Base-by-base conservation (phyloP, 1,140 invertebrate species). In the Paracyclopina nana region DNA sequence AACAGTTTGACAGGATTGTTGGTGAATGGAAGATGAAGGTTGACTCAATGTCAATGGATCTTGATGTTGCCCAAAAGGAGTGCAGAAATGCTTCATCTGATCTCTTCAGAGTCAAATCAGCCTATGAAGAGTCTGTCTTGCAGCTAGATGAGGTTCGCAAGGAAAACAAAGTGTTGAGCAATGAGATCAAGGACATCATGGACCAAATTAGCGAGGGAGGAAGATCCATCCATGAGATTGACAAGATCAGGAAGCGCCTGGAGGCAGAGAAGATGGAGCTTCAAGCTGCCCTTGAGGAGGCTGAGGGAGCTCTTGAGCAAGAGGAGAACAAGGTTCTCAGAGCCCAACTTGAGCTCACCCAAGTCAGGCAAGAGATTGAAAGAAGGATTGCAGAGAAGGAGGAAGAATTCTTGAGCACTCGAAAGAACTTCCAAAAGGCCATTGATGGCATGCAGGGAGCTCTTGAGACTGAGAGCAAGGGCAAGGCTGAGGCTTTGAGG, bases 21-120 rank as follows among this genome's bases (percentile, higher is more conserved):
- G 79, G 84, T 56, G 94, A 99, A 80, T 98, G 94, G 92, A 95
- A 97, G 70, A 80, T 92, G 67, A 96, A 96, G 74, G 85, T 90
- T 61, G 87, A 69, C 50, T 71, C 73, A 57, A 60, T 75, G 20
- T 64, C 69, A 53, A 57, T 61, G 42, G 73, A 75, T 58, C 61
- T 74, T 20, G 73, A 75, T 28, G 28, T 46, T 11, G 12, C 31
- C 18, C 38, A 46, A 24, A 52, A 52, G 34, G 50, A 52, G 6
- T 46, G 31, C 18, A 18, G 70, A 26, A 63, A 65, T 52, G 63
- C 67, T 54, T 67, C 67, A 52, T 70, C 70, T 52, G 71, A 72
- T 51, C 57, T 72, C 16, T 72, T 70, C 63, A 62, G 65, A 48
- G 55, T 68, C 18, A 70, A 68, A 58, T 64, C 66, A 31, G 62